Evolutionary conservation across 2,113 vertebrate species (phyloP).

Genomic region (Brachyistius frenatus): DNA sequence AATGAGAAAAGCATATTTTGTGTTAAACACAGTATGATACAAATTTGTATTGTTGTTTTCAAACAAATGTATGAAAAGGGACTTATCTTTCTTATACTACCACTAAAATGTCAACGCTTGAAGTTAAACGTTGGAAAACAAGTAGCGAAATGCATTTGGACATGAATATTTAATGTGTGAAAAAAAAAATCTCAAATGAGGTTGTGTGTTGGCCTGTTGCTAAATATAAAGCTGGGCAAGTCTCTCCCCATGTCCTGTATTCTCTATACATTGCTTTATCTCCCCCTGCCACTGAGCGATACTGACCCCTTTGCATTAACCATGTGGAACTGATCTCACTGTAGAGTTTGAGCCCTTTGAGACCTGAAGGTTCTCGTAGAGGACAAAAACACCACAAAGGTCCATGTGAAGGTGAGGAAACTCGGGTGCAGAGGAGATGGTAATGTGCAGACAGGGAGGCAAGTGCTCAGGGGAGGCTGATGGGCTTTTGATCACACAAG

Average conservation of each 20-base stretch:
- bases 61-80: neutral
- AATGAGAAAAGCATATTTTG: too few species aligned
- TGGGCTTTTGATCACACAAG: slow-evolving; percentile 29
- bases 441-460: neutral
- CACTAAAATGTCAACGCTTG: neutral
- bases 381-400: slow-evolving; percentile 16
- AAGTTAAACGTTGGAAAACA: slow-evolving; percentile 2
- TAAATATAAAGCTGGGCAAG: slow-evolving; percentile 10
- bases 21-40: too few species aligned
- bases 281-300: slow-evolving; percentile 17
- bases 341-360: slow-evolving; percentile 35
- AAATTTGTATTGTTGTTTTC: too few species aligned
- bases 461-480: neutral
- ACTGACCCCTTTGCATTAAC: slow-evolving; percentile 51
- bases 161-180: slow-evolving; percentile 32
- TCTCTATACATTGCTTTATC: slow-evolving; percentile 46
- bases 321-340: slow-evolving; percentile 43
- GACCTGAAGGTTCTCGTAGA: slow-evolving; percentile 35
- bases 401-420: slow-evolving; percentile 23
- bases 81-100: neutral
- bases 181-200: neutral
- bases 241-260: slow-evolving; percentile 19
- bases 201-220: slow-evolving; percentile 3
- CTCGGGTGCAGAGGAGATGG: neutral
- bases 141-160: slow-evolving; percentile 27